Evolutionary conservation across 1,140 invertebrate species (phyloP).

Genomic region (Drosophila santomea): DNA sequence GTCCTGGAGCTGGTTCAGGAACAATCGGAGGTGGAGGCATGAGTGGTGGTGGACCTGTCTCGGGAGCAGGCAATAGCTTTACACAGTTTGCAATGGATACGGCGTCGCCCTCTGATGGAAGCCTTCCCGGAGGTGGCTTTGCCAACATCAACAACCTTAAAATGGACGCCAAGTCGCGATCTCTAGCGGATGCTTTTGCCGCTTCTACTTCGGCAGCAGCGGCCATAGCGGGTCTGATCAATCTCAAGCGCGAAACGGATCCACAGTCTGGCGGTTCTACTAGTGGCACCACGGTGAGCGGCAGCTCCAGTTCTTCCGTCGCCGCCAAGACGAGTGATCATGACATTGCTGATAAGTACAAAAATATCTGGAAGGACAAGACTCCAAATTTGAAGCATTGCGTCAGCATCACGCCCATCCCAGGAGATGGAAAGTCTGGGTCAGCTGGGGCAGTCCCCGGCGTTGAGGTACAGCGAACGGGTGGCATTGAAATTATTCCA

Average conservation of each 20-base stretch:
- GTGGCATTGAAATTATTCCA: conserved; percentile 87
- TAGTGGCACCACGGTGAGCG: not conserved
- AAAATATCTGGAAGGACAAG: conserved; percentile 84
- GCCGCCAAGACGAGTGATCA: conserved; percentile 53
- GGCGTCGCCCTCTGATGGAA: conserved; percentile 27
- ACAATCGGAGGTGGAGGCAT: conserved; percentile 38
- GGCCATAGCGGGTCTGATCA: conserved; percentile 66
- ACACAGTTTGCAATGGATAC: conserved; percentile 63
- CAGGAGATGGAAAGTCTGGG: conserved; percentile 52
- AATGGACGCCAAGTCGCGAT: conserved; percentile 61
- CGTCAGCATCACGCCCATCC: conserved; percentile 78
- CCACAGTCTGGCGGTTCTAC: conserved; percentile 34
- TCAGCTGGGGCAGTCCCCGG: not conserved
- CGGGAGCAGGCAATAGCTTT: conserved; percentile 36
- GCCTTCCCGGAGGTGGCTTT: conserved; percentile 40
- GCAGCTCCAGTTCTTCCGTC: not conserved
- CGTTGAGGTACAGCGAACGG: conserved; percentile 73
- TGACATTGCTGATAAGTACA: conserved; percentile 81
- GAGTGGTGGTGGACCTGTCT: conserved; percentile 8
- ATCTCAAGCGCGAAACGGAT: conserved; percentile 68
- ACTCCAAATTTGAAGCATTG: conserved; percentile 72
- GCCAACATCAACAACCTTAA: conserved; percentile 55
- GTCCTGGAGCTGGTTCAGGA: conserved; percentile 84
- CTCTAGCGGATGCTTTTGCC: conserved; percentile 65
- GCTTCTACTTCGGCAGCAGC: conserved; percentile 70